Evolutionary conservation across 2,113 vertebrate genomes (phyloP).

Genomic region (Stegostoma tigrinum): DNA sequence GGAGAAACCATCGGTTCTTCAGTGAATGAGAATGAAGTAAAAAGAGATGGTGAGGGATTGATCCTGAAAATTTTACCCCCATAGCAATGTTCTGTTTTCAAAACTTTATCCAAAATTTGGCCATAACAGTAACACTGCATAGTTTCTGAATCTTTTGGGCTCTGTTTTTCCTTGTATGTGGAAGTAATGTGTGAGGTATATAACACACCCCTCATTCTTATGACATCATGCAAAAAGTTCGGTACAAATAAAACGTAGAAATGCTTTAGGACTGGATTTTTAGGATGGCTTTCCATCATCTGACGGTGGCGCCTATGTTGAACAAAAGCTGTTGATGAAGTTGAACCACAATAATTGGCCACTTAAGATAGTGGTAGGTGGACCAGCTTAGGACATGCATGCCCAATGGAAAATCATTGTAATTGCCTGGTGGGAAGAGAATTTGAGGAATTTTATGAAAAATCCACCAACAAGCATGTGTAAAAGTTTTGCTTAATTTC

Average conservation of each 20-base stretch:
- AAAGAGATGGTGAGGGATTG: neutral
- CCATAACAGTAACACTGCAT: neutral
- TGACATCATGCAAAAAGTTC: neutral
- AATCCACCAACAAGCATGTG: too few relatives aligned
- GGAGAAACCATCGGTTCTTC: constrained; percentile 25
- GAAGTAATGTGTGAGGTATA: neutral
- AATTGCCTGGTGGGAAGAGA: too few relatives aligned
- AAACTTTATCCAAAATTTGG: neutral
- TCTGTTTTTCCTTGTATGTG: neutral
- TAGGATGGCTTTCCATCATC: too few relatives aligned
- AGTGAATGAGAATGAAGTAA: neutral
- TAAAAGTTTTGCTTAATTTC: too few relatives aligned
- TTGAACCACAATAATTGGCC: too few relatives aligned
- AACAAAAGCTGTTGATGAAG: too few relatives aligned
- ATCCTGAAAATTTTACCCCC: neutral
- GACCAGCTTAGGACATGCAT: too few relatives aligned
- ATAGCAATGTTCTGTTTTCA: neutral
- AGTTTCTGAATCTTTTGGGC: neutral
- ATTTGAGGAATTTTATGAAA: too few relatives aligned
- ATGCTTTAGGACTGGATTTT: too few relatives aligned
- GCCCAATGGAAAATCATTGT: too few relatives aligned
- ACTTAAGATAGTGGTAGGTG: too few relatives aligned
- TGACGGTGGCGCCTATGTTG: too few relatives aligned
- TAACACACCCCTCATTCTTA: neutral
- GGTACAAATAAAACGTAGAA: neutral